Percentiles rank a stretch among this genome's conserved stretches.
These are phyloP conservation scores for Puntigrus tetrazona DNA, from an alignment of 2,113 vertebrate species.

Conservation along the genomic window DNA sequence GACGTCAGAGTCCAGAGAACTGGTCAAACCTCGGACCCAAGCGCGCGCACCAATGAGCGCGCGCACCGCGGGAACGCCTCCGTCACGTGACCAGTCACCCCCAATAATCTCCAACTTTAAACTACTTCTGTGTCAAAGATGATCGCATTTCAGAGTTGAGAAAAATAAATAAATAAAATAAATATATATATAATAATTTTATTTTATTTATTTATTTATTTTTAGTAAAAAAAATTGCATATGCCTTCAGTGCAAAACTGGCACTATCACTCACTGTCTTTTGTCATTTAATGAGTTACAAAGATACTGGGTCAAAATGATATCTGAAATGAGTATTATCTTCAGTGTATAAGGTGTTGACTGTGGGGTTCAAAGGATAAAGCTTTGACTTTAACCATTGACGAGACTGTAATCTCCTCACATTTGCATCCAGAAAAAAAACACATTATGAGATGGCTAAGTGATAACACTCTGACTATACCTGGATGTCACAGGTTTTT, in stretches of 20 bases:
- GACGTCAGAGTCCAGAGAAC: not conserved
- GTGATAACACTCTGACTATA: too few relatives aligned
- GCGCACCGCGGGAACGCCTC: slow-evolving; percentile 66
- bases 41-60: slow-evolving; percentile 62
- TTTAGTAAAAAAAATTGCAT: too few relatives aligned
- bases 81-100: slow-evolving; percentile 20
- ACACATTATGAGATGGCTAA: not conserved
- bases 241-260: not conserved
- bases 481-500: not conserved
- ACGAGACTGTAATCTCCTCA: not conserved
- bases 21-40: not conserved
- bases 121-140: not conserved
- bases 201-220: too few relatives aligned
- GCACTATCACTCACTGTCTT: not conserved
- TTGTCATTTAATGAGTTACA: not conserved
- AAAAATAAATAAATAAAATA: too few relatives aligned
- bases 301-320: not conserved
- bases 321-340: not conserved
- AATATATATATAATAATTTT: too few relatives aligned
- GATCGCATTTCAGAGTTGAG: not conserved
- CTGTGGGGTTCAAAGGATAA: not conserved
- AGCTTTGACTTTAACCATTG: not conserved
- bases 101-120: slow-evolving; percentile 11
- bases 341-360: not conserved
- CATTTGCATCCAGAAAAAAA: not conserved